Conservation (phyloP, 2,888 invertebrate genomes). For the Tillus elongatus region DNA sequence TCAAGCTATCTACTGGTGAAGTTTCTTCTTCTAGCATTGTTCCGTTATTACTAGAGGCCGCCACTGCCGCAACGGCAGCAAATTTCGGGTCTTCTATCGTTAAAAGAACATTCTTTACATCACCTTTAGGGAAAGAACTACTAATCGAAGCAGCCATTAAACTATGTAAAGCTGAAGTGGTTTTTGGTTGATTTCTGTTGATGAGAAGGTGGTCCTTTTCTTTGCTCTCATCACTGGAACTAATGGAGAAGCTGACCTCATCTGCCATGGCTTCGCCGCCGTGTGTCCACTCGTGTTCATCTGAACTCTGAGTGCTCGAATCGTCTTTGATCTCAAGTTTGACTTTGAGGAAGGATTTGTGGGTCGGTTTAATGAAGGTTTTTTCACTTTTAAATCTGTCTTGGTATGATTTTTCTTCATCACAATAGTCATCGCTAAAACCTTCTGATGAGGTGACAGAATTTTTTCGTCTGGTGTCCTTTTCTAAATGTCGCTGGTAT, state of each 20-base stretch:
- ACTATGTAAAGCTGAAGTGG: conserved; percentile 27
- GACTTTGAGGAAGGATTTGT: conserved; percentile 32
- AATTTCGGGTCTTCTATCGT: conserved; percentile 64
- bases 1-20: conserved; percentile 72
- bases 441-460: conserved; percentile 37
- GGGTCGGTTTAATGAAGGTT: conserved; percentile 21
- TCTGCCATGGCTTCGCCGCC: conserved; percentile 63
- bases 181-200: conserved; percentile 14
- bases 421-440: conserved; percentile 39
- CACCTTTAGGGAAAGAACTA: conserved; percentile 24
- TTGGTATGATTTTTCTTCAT: conserved; percentile 64
- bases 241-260: conserved; percentile 46
- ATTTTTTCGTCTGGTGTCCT: conserved; percentile 37
- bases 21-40: conserved; percentile 72
- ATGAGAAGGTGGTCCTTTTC: conserved; percentile 24
- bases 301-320: conserved; percentile 43
- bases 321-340: conserved; percentile 24
- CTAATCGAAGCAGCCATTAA: conserved; percentile 26
- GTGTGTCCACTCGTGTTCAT: conserved; percentile 48
- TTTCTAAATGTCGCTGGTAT: conserved; percentile 44
- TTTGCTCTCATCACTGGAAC: conserved; percentile 47
- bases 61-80: conserved; percentile 58
- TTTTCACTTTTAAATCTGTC: conserved; percentile 49
- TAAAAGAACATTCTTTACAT: conserved; percentile 47
- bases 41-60: conserved; percentile 58